Evolutionary conservation across 2,888 invertebrate species (phyloP), one percentile per base, ranked within the genome.

Genomic region (Drosophila parthenogenetica): DNA sequence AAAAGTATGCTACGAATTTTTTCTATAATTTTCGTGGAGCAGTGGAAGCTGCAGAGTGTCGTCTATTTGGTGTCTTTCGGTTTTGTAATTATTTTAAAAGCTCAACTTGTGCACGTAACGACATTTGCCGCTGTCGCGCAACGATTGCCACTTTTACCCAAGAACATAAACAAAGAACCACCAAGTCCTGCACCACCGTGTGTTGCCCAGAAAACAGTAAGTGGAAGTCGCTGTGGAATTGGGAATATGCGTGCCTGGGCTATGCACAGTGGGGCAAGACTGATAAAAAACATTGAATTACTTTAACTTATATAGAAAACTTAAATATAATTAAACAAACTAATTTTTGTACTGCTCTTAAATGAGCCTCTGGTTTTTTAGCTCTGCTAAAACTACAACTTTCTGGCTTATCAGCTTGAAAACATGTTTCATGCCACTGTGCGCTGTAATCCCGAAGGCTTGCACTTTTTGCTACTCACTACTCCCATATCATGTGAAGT

Each of bases 51-150:
- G 10, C 35, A 29, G 39, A 25, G 51, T 59, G 59, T 72, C 13
- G 35, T 35, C 35, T 72, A 58, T 69, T 73, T 73, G 45, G 40
- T 49, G 45, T 45, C 51, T 69, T 65, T 77, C 25, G 62, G 58
- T 64, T 84, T 80, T 81, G 82, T 85, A 85, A 87, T 85, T 87
- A 85, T 85, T 87, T 85, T 87, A 85, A 85, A 87, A 87, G 87
- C 81, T 77, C 87, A 85, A 85, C 87, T 87, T 85, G 82, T 87
- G 83, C 87, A 87, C 85, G 85, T 87, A 85, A 83, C 77, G 77
- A 84, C 85, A 87, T 79, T 84, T 84, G 84, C 78, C 66, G 79
- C 87, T 83, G 78, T 82, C 74, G 65, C 65, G 50, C 71, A 69
- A 49, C 84, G 69, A 83, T 87, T 83, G 83, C 84, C 87, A 86